These are phyloP conservation scores for Argya squamiceps DNA, from an alignment of 2,797 vertebrate species.

Conservation along the genomic window DNA sequence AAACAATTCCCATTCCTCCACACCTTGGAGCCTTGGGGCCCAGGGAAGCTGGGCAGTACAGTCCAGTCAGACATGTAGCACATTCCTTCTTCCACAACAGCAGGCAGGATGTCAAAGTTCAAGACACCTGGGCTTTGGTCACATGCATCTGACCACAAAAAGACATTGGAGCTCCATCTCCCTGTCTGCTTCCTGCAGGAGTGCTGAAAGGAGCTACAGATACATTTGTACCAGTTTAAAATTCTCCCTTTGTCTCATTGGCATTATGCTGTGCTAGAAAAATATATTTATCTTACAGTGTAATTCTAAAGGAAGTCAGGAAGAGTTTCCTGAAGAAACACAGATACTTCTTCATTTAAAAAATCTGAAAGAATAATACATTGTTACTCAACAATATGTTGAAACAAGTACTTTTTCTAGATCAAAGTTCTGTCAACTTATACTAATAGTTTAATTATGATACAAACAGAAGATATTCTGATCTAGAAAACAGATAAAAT, in stretches of 20 bases:
- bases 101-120: background rate
- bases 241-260: background rate
- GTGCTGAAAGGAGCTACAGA: background rate
- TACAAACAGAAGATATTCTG: background rate
- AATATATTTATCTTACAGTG: background rate
- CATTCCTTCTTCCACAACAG: background rate
- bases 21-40: background rate
- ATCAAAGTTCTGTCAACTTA: background rate
- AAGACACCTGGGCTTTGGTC: background rate
- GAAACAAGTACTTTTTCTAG: background rate
- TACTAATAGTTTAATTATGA: background rate
- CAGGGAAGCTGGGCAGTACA: background rate
- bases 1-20: background rate
- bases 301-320: background rate
- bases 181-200: background rate
- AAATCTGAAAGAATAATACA: background rate
- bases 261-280: background rate
- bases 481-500: conserved; percentile 25
- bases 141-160: background rate
- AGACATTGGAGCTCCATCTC: background rate
- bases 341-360: background rate
- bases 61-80: rapidly evolving
- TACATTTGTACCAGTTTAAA: background rate
- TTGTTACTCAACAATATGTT: background rate
- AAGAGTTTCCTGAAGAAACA: background rate